phyloP scores from a whole-genome alignment of 1,140 invertebrate genomes.

The Brachionus asplanchnoidis region DNA sequence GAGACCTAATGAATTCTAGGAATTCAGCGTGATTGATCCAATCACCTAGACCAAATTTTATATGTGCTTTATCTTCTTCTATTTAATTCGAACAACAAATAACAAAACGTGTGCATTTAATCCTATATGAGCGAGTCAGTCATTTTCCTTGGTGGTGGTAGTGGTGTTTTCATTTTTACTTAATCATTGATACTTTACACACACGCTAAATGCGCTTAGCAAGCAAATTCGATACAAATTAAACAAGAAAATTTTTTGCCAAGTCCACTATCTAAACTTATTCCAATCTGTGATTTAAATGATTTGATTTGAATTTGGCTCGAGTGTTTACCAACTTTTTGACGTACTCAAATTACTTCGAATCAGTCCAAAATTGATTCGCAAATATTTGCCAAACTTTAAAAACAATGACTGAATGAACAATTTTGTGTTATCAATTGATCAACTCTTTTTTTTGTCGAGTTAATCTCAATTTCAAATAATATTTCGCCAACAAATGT shows the following conservation, averaged over 20 bases:
- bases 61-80: slow-evolving; percentile 15
- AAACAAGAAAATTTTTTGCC: neutral
- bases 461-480: slow-evolving; percentile 4
- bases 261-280: neutral
- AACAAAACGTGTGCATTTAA: slow-evolving; percentile 31
- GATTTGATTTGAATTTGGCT: neutral
- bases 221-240: slow-evolving; percentile 11
- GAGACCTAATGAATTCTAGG: neutral
- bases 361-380: neutral
- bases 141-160: neutral
- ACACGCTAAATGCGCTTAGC: neutral
- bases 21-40: neutral
- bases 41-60: slow-evolving; percentile 5
- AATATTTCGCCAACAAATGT: neutral
- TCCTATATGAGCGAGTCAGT: neutral
- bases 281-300: slow-evolving; percentile 8
- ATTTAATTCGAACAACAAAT: slow-evolving; percentile 19
- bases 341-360: slow-evolving; percentile 2
- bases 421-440: slow-evolving; percentile 2
- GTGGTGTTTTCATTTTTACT: neutral
- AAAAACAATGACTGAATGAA: neutral
- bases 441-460: neutral
- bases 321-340: neutral
- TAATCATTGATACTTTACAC: neutral
- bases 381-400: slow-evolving; percentile 7